Conservation (phyloP, 2,888 invertebrate species). For the Troides aeacus region DNA sequence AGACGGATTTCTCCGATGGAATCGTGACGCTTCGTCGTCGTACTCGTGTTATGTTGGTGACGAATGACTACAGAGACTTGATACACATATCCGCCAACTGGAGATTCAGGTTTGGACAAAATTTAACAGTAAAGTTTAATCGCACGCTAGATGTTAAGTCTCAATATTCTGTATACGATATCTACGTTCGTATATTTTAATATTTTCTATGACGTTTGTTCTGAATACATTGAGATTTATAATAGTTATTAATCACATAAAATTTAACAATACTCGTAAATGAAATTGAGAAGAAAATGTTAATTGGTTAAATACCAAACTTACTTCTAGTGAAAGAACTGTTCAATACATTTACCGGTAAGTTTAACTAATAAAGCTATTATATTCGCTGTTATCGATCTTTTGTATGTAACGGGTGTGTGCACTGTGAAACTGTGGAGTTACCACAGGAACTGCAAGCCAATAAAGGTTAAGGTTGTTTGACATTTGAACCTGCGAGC, state of each 20-base stretch:
- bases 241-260: too few species aligned
- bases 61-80: conserved; percentile 20
- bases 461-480: conserved; percentile 17
- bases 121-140: conserved; percentile 7
- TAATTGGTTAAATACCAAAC: too few species aligned
- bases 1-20: conserved; percentile 2
- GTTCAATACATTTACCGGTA: neutral
- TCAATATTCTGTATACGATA: neutral
- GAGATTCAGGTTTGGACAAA: conserved; percentile 8
- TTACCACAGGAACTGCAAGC: conserved; percentile 9
- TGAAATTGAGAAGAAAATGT: too few species aligned
- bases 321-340: neutral
- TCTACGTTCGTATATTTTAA: neutral
- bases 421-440: neutral
- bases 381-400: neutral
- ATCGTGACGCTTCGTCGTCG: conserved; percentile 23
- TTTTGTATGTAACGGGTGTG: neutral
- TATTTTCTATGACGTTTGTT: neutral
- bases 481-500: conserved; percentile 26
- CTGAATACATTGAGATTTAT: neutral
- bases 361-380: neutral
- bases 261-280: too few species aligned
- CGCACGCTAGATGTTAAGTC: neutral
- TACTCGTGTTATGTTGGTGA: conserved; percentile 19
- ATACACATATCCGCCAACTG: conserved; percentile 15